These are phyloP conservation scores for Pelecanoides urinatrix DNA, from an alignment of 2,113 vertebrate genomes.

Conservation along the genomic window DNA sequence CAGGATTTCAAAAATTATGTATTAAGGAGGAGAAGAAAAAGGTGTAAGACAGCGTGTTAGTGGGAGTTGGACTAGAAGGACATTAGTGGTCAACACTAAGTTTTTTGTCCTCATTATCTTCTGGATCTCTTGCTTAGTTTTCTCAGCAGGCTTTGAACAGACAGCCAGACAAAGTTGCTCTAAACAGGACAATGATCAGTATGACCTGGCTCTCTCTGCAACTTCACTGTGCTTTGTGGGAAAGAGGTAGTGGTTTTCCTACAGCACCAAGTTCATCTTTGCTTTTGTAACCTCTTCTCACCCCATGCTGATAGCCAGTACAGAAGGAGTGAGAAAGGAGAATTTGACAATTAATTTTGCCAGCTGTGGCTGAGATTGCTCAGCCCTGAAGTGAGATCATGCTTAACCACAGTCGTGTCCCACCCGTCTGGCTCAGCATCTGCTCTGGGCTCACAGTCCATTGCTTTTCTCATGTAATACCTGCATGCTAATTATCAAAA, in stretches of 20 bases:
- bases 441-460: neutral
- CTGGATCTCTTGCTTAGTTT: neutral
- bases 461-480: neutral
- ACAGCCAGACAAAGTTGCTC: neutral
- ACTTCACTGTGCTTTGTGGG: neutral
- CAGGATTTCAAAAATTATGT: neutral
- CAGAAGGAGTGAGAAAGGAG: neutral
- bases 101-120: neutral
- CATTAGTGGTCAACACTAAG: neutral
- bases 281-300: neutral
- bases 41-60: fast-evolving
- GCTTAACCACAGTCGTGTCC: neutral
- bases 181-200: neutral
- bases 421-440: neutral
- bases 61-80: neutral
- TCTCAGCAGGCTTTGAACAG: neutral
- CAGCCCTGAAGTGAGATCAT: neutral
- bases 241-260: neutral
- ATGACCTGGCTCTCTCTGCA: neutral
- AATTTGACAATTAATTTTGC: neutral
- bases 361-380: neutral
- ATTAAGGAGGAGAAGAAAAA: neutral
- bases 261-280: neutral
- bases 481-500: neutral
- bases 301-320: neutral